Evolutionary conservation across 2,113 vertebrate genomes (phyloP), one percentile per base, ranked within the genome.

Genomic region (Crotalus viridis): DNA sequence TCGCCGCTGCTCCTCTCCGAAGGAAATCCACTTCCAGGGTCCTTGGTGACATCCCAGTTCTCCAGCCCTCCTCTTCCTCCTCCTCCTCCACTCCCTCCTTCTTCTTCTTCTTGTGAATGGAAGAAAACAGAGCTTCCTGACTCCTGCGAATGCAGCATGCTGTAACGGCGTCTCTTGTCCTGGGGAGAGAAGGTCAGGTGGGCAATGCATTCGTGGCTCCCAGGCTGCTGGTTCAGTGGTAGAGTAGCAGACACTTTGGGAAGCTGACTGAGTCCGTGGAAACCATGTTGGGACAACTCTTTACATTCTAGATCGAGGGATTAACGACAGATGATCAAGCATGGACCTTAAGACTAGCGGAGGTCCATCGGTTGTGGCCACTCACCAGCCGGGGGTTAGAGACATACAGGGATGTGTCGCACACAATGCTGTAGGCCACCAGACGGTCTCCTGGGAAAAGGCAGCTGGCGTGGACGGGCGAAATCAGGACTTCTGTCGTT

Each of bases 51-150:
- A 87, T 96, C 96, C 89, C 98, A 98, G 0, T 81, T 93, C 57
- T 96, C 97, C 0, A 19, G 95, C 97, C 69, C 59, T 26, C 93
- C 88, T 96, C 96, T 89, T 98, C 98, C 0, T 81, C 92, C 56
- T 96, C 95, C 97, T 64, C 94, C 97, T 98, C 98, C 43, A 43
- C 43, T 0, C 64, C 92, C 56, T 96, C 97, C 0, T 19, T 95
- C 97, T 64, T 93, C 97, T 92, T 99, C 99, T 2, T 99, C 99
- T 94, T 98, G 99, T 6, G 99, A 99, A 91, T 99, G 99, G 96
- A 98, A 99, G 97, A 99, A 99, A 51, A 99, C 98, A 0, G 99
- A 99, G 96, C 99, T 98, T 95, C 98, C 95, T 0, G 99, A 99
- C 94, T 98, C 99, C 46, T 98, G 97, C 85, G 99, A 99, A 2